Evolutionary conservation across 2,113 vertebrate species (phyloP), one percentile per base, ranked within the genome.

Genomic region (Hydrolagus affinis): DNA sequence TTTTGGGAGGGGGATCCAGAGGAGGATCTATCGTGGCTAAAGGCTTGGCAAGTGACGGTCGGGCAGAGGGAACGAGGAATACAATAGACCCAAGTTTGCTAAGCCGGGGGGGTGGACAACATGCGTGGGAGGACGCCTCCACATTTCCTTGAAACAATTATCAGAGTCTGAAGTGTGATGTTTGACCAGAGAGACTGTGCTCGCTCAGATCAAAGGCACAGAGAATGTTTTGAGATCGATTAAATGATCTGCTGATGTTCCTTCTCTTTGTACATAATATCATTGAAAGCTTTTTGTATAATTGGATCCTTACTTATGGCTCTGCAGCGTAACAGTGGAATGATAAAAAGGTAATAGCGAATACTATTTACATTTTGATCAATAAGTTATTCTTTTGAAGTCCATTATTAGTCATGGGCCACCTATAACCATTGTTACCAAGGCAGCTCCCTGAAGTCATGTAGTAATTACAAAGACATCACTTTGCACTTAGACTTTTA

Each of bases 371-470:
- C 23, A 64, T 64, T 66, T 12, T 62, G 66, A 83, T 83, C 60
- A 83, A 30, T 83, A 62, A 78, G n/a, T 64, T 83, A 66, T 64
- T 83, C 60, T 66, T 74, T 64, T 64, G 59, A 28, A 80, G 23
- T 80, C n/a, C 44, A 44, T 44, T 25, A 8, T 64, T 83, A 83
- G 30, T 62, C 19, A 64, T 17, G 59, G 30, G 23, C 28, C 28
- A 28, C 60, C 25, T 64, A 64, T 83, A 64, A 83, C 21, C 25
- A 60, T n/a, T 30, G 19, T 66, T 64, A 66, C 72, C 28, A 83
- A 83, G 60, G 60, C 66, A 62, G 28, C 28, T 25, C 15, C 59
- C 62, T 66, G 30, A 66, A 44, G 64, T 28, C 17, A 66, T 83
- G 77, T 25, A 64, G 14, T 30, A 83, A 83, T 83, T 83, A 83